Percentiles rank a stretch among this genome's conserved stretches.
Conservation (phyloP, 2,113 vertebrate species). For the Calyptommatus sinebrachiatus region DNA sequence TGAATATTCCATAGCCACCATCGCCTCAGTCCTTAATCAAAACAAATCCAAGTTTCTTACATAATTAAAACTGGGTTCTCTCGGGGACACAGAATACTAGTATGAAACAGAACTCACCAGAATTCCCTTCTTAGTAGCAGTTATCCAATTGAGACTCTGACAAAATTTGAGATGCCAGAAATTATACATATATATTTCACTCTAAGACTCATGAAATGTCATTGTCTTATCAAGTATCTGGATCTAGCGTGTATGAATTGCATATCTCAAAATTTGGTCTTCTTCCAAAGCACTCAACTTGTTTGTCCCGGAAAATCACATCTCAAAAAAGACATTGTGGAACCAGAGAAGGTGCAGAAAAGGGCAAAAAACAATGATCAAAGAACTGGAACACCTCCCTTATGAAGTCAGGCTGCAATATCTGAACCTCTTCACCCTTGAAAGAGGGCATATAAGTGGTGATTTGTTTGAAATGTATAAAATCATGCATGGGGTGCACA, state of each 20-base stretch:
- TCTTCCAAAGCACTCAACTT: neutral
- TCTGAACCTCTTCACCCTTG: too few species aligned
- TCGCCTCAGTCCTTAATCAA: conserved; percentile 37
- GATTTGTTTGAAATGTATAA: too few species aligned
- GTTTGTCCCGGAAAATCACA: neutral
- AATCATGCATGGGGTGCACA: too few species aligned
- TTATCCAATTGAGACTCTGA: conserved; percentile 47
- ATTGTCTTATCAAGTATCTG: neutral
- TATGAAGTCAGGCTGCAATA: too few species aligned
- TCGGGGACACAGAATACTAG: neutral
- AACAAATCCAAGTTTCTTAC: conserved; percentile 39
- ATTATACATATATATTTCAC: neutral
- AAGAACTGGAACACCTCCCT: too few species aligned
- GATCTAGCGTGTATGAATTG: neutral
- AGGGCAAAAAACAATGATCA: too few species aligned
- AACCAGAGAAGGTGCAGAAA: too few species aligned
- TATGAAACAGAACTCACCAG: conserved; percentile 32
- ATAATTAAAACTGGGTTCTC: conserved; percentile 38
- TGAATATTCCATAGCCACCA: conserved; percentile 48
- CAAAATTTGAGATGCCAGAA: conserved; percentile 12
- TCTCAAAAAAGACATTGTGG: too few species aligned
- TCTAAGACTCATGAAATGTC: neutral
- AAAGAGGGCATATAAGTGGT: too few species aligned
- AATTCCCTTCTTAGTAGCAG: conserved; percentile 23
- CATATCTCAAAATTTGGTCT: neutral